phyloP scores from a whole-genome alignment of 2,797 vertebrate genomes.

The Rhabdophis nuchalis region DNA sequence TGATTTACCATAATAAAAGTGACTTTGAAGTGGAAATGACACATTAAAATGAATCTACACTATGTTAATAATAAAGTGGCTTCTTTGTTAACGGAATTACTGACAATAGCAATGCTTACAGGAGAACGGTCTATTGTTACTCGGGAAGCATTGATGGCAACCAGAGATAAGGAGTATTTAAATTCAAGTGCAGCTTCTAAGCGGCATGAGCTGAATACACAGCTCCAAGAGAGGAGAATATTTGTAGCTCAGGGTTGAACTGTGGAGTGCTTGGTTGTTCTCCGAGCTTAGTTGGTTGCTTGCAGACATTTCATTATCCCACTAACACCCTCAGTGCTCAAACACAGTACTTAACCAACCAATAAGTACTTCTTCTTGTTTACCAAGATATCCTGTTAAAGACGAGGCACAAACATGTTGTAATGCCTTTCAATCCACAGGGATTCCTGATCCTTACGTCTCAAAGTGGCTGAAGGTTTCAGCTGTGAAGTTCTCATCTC shows the following conservation, averaged over 20 bases:
- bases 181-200: constrained; percentile 49
- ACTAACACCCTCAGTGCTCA: neutral
- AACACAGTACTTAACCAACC: neutral
- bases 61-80: constrained; percentile 76
- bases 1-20: constrained; percentile 81
- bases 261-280: neutral
- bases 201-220: neutral
- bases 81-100: constrained; percentile 79
- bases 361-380: neutral
- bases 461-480: neutral
- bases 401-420: neutral
- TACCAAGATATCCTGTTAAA: neutral
- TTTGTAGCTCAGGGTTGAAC: neutral
- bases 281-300: neutral
- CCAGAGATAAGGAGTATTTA: constrained; percentile 61
- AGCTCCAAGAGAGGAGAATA: neutral
- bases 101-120: constrained; percentile 73
- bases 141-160: constrained; percentile 65
- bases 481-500: neutral
- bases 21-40: constrained; percentile 84
- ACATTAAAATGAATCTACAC: constrained; percentile 79
- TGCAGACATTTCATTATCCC: neutral
- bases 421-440: neutral
- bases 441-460: neutral
- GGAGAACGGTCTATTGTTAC: constrained; percentile 68